Percentiles rank a stretch among this genome's conserved stretches.
Conservation (phyloP, 2,797 vertebrate genomes). For the Anolis apletophallus region DNA sequence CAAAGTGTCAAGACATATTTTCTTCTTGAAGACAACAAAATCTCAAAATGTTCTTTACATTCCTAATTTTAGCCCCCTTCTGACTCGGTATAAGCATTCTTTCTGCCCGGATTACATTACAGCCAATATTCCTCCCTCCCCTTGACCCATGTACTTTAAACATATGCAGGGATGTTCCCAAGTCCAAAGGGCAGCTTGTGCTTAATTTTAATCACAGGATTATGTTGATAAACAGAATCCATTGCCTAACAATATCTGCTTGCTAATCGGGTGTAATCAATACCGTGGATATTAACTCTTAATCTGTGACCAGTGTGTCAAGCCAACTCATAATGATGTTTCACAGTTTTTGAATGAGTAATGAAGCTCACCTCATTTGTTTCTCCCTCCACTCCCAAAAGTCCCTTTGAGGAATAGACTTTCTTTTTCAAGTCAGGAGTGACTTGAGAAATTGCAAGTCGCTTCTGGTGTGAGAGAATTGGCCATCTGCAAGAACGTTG, state of each 20-base stretch:
- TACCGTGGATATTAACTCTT: conserved; percentile 24
- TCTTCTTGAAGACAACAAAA: not conserved
- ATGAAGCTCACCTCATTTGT: not conserved
- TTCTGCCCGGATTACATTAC: not conserved
- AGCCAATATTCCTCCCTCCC: no score
- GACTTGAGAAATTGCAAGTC: no score
- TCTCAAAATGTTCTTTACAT: not conserved
- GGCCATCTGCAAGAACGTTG: no score
- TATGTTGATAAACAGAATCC: conserved; percentile 41
- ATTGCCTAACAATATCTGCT: conserved; percentile 32
- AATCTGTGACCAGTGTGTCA: not conserved
- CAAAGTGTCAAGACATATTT: not conserved
- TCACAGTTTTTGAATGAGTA: not conserved
- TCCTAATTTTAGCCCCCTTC: not conserved
- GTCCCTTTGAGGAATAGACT: not conserved
- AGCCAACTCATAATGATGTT: not conserved
- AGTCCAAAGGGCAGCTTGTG: conserved; percentile 34
- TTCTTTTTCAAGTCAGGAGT: no score
- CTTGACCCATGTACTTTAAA: not conserved
- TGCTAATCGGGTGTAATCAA: conserved; percentile 58
- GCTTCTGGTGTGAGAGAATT: no score
- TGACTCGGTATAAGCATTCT: no score
- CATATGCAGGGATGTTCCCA: not conserved
- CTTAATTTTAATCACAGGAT: conserved; percentile 57
- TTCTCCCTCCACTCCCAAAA: not conserved